Conservation (phyloP, 2,797 vertebrate genomes). For the Phaenicophaeus curvirostris region DNA sequence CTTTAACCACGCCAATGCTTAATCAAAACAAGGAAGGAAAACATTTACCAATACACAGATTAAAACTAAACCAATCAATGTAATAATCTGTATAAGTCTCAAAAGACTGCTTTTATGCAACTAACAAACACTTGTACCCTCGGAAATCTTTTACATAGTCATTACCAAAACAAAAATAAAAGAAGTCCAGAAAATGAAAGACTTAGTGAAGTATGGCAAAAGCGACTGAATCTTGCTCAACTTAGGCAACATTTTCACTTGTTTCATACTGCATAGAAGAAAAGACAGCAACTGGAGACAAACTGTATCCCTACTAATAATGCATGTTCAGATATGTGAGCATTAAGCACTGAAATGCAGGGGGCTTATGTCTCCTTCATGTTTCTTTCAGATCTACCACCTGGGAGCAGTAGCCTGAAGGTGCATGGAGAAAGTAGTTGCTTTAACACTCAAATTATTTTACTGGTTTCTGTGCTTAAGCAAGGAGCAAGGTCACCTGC, state of each 20-base stretch:
- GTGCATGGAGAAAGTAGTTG: background rate
- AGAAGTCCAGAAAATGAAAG: background rate
- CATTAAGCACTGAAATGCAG: background rate
- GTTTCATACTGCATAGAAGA: background rate
- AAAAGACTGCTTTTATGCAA: background rate
- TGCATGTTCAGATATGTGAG: background rate
- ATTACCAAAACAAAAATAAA: background rate
- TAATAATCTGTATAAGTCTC: background rate
- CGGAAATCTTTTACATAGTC: background rate
- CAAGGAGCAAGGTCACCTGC: background rate
- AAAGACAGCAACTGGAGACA: background rate
- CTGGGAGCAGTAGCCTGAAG: background rate
- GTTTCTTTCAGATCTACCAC: background rate
- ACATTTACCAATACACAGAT: background rate
- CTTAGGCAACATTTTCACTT: background rate
- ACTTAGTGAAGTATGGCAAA: background rate
- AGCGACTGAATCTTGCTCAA: background rate
- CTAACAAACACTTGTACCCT: background rate
- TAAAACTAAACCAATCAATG: background rate
- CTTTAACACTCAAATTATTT: background rate
- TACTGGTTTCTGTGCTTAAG: background rate
- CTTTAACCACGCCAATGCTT: background rate
- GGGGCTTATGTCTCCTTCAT: background rate
- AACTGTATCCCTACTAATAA: background rate
- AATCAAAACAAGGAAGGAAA: background rate